Evolutionary conservation across 2,797 vertebrate genomes (phyloP), one percentile per base, ranked within the genome.

Genomic region (Poecilia gillii): DNA sequence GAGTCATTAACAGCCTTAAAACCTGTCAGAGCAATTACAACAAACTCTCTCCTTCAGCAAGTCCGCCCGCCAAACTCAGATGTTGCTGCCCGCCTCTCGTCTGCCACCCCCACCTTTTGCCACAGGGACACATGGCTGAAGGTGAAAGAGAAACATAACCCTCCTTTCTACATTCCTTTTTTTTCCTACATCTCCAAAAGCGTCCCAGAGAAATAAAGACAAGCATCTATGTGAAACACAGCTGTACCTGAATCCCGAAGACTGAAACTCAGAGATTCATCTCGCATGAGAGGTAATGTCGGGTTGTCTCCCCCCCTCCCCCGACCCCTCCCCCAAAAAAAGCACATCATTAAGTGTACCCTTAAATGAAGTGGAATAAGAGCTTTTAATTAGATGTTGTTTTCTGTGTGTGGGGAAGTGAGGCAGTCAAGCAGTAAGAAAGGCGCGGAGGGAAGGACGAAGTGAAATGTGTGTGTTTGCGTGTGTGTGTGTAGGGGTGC

Each of bases 1-100:
- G 95, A 96, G 95, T 95, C 95, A 97, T 98, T 97, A 98, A 94
- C 95, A 94, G 95, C 94, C 93, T 92, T 95, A 94, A 96, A 97
- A 97, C 93, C 94, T 94, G 93, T 94, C 93, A 94, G 93, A 93
- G 94, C 94, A 94, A 94, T 94, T 94, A 95, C 94, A 90, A 88
- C 92, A 90, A 91, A 93, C 90, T 88, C 88, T 90, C 90, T 90
- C 90, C 89, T 90, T 92, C 89, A 88, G 90, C 90, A 86, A 88
- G 89, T 84, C 89, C 86, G 85, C 79, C 86, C 85, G 91, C 92
- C 90, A 94, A 92, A 92, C 88, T 93, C 90, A 90, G 90, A 91
- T 92, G 92, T 90, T 88, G 85, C 88, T 72, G 79, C 81, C 87
- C 84, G 47, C 88, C 91, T 81, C 82, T 82, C 78, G 74, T 78